Evolutionary conservation across 1,140 invertebrate genomes (phyloP).

Genomic region (Saxidomus purpurata): DNA sequence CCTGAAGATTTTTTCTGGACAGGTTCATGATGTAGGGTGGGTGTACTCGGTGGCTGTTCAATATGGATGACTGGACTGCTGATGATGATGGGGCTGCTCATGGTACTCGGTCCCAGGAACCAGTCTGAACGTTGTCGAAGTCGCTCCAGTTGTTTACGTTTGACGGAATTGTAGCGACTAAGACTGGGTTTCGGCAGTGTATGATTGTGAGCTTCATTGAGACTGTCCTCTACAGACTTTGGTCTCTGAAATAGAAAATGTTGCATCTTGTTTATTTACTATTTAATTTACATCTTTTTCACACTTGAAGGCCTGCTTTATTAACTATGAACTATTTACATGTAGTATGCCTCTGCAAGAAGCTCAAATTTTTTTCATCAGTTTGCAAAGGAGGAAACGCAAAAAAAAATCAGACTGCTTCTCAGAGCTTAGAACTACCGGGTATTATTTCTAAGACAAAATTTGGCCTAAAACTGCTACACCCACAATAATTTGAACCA

Average conservation of each 20-base stretch:
- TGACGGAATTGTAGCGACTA: conserved; percentile 84
- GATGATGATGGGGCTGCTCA: conserved; percentile 63
- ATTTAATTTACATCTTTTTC: too few relatives aligned
- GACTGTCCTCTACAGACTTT: conserved; percentile 83
- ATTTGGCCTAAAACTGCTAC: too few relatives aligned
- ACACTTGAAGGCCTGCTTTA: too few relatives aligned
- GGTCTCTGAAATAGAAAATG: conserved; percentile 77
- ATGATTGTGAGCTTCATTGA: conserved; percentile 78
- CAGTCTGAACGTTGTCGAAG: conserved; percentile 84
- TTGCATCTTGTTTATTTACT: too few relatives aligned
- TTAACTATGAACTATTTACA: too few relatives aligned
- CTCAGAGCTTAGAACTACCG: too few relatives aligned
- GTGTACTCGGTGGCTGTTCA: conserved; percentile 20
- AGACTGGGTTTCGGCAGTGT: conserved; percentile 78
- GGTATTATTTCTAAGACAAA: too few relatives aligned
- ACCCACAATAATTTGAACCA: too few relatives aligned
- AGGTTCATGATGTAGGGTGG: conserved; percentile 64
- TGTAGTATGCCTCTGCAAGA: too few relatives aligned
- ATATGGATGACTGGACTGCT: conserved; percentile 69
- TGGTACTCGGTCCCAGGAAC: conserved; percentile 82
- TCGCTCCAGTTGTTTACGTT: conserved; percentile 83
- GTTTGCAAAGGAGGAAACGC: too few relatives aligned
- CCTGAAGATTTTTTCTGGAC: conserved; percentile 75
- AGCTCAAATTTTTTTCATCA: too few relatives aligned
- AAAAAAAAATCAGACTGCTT: too few relatives aligned